Base-by-base conservation (phyloP, 2,888 invertebrate species). In the Osmoderma eremita region DNA sequence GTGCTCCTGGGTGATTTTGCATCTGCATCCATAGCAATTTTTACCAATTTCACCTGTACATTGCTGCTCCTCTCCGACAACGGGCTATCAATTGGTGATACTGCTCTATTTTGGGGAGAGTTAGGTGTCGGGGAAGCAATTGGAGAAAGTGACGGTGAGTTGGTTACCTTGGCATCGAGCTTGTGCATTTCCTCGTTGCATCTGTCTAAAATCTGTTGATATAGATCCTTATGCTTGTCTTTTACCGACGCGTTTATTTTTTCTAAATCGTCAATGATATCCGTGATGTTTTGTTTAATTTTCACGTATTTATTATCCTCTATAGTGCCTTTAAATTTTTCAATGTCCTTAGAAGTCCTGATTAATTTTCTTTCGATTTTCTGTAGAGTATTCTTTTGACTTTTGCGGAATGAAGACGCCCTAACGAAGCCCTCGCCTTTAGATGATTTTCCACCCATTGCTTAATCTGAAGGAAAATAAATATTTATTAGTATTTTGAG, bases 391-490 rank as follows among this genome's bases (percentile, higher is more conserved):
- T 22, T 63, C 38, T 58, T 68, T 41, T 68, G 68, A 54, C 68
- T 68, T 20, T 53, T 65, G 2, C 68, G 48, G 8, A 68, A 41
- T 15, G 68, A 68, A 15, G 49, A n/a, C 5, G 56, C 30, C 15
- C 68, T 65, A 6, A 62, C 18, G 13, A 68, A 42, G 12, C 63
- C 54, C 1, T 62, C 62, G 4, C 50, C 12, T 42, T 66, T 68
- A 13, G 68, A 68, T 12, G 50, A 63, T 63, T 68, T 68, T 24
- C 54, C 62, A 41, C 68, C 68, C 68, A 68, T 68, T 20, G 18
- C 39, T 24, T 51, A n/a, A 20, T 30, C 48, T 24, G 13, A 45
- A 45, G 18, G 17, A 49, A 41, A 56, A 17, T 2, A 53, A 51
- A 12, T 18, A 50, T 22, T n/a, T 50, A n/a, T n/a, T 2, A 50